phyloP scores from a whole-genome alignment of 1,140 invertebrate species.

The Sminthurides bifidus region DNA sequence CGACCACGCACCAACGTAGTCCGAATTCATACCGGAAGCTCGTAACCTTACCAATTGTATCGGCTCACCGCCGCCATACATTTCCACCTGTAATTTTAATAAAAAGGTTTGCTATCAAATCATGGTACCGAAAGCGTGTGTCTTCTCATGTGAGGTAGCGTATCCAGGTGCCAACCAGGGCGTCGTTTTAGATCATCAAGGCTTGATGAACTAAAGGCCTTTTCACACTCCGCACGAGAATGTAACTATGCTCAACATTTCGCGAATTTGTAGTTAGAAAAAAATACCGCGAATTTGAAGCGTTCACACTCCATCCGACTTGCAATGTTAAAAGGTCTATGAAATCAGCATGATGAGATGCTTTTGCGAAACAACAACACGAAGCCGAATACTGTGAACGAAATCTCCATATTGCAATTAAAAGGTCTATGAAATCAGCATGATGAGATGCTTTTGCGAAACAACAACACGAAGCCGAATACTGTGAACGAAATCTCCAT shows the following conservation, averaged over 20 bases:
- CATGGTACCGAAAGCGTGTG: not conserved
- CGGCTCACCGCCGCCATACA: constrained; percentile 54
- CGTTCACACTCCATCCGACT: no score
- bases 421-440: no score
- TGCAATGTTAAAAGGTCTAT: no score
- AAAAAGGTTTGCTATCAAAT: no score
- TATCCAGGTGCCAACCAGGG: not conserved
- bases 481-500: not conserved
- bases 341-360: no score
- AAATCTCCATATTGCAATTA: not conserved
- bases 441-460: no score
- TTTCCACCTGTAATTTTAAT: constrained; percentile 47
- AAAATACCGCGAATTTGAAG: no score
- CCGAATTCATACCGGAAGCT: constrained; percentile 54
- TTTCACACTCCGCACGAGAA: not conserved
- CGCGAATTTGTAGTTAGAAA: no score
- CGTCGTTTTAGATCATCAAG: not conserved
- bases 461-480: no score
- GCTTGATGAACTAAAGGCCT: not conserved
- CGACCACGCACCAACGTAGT: constrained; percentile 61
- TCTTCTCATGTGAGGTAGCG: not conserved
- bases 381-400: no score
- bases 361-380: no score
- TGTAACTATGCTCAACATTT: not conserved
- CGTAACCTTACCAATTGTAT: constrained; percentile 59